A percentile compares a stretch with the other conserved stretches of the same genome.
phyloP scores from a whole-genome alignment of 2,888 invertebrate species.

The Tolmerus cingulatus region DNA sequence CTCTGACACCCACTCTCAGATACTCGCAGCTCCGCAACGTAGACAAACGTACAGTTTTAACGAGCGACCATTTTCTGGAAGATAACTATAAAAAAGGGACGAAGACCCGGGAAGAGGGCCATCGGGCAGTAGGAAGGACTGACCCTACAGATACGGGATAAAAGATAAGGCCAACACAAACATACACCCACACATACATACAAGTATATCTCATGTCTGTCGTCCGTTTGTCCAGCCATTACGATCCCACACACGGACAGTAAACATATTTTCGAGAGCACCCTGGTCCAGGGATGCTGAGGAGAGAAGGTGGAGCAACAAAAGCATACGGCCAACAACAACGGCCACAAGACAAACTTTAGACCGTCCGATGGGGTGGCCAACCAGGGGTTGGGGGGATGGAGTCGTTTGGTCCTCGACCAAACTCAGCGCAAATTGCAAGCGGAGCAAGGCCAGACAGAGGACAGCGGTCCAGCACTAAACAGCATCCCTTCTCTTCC shows the following conservation, averaged over 20 bases:
- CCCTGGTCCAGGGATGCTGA: not conserved
- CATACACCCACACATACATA: not conserved
- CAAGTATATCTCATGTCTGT: constrained; percentile 2
- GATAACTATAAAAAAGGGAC: constrained; percentile 38
- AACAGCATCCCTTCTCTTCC: constrained; percentile 14
- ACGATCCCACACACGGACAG: constrained; percentile 26
- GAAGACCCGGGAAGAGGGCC: not conserved
- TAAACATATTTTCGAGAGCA: constrained; percentile 37
- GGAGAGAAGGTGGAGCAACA: not conserved
- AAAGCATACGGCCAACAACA: constrained; percentile 25
- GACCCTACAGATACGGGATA: constrained; percentile 15
- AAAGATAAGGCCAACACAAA: not conserved
- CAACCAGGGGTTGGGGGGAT: not conserved
- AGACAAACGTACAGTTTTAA: constrained; percentile 42
- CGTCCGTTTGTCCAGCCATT: constrained; percentile 6
- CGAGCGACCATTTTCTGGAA: constrained; percentile 38
- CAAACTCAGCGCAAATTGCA: constrained; percentile 14
- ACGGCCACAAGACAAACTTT: constrained; percentile 38
- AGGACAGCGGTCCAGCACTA: constrained; percentile 41
- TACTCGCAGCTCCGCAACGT: not conserved
- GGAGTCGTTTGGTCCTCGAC: not conserved
- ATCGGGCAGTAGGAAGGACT: constrained; percentile 31
- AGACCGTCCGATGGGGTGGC: not conserved
- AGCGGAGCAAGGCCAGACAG: constrained; percentile 27
- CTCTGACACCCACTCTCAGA: not conserved